Percentiles rank a stretch among this genome's conserved stretches.
phyloP scores from a whole-genome alignment of 2,797 vertebrate genomes.

The Notamacropus eugenii region DNA sequence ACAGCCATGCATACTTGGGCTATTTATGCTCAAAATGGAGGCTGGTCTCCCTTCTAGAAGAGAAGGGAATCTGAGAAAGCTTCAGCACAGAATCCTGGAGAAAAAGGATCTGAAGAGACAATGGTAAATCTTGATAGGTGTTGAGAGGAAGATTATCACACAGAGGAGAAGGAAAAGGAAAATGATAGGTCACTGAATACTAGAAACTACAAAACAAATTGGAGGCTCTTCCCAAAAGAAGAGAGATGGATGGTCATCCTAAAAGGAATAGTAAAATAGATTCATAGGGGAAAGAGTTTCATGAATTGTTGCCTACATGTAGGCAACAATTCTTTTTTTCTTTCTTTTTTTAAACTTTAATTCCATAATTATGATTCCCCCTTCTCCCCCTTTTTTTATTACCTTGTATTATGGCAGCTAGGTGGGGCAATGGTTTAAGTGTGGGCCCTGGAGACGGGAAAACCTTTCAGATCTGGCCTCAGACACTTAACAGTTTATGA shows the following conservation, averaged over 20 bases:
- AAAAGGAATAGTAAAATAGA: background rate
- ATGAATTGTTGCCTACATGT: background rate
- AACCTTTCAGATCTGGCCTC: background rate
- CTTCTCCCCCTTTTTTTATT: background rate
- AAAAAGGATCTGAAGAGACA: background rate
- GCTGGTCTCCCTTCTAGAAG: background rate
- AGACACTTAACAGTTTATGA: background rate
- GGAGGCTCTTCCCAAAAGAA: background rate
- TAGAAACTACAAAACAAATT: background rate
- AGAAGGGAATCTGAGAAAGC: background rate
- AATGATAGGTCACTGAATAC: background rate
- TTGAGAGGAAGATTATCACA: background rate
- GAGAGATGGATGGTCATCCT: background rate
- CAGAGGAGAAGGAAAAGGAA: background rate
- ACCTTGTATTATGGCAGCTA: background rate
- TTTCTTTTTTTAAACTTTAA: background rate
- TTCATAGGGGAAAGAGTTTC: background rate
- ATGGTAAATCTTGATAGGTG: background rate
- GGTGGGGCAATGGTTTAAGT: background rate
- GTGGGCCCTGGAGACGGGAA: background rate
- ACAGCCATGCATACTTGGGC: background rate
- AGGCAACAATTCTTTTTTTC: background rate
- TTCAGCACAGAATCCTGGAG: background rate
- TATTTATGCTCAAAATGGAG: background rate
- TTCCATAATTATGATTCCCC: background rate